Evolutionary conservation across 2,113 vertebrate genomes (phyloP).

Genomic region (Grammomys dolichurus): DNA sequence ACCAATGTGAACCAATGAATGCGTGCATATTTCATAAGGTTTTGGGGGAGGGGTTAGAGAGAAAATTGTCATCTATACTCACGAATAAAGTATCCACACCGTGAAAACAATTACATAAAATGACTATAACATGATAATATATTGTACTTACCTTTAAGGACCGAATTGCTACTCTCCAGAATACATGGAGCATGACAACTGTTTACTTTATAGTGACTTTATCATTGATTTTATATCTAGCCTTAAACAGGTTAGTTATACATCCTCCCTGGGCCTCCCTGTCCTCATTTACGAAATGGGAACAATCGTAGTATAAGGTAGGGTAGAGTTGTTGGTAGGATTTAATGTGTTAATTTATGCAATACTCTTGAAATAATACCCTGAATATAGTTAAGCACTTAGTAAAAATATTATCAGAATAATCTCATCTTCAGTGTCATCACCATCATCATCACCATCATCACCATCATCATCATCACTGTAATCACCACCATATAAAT

Average conservation of each 20-base stretch:
- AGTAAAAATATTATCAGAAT: neutral
- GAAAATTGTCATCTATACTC: neutral
- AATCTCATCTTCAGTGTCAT: neutral
- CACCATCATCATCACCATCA: neutral
- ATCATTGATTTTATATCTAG: neutral
- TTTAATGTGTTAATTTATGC: neutral
- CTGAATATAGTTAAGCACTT: neutral
- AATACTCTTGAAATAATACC: neutral
- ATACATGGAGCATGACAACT: neutral
- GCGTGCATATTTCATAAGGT: neutral
- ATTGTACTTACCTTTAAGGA: neutral
- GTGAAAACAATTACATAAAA: neutral
- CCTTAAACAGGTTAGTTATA: neutral
- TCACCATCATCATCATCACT: neutral
- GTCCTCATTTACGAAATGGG: neutral
- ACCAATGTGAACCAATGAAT: neutral
- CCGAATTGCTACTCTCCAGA: neutral
- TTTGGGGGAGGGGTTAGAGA: neutral
- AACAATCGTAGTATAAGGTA: neutral
- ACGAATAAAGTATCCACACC: neutral
- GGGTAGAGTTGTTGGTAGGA: neutral
- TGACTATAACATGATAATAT: neutral
- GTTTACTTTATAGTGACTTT: neutral
- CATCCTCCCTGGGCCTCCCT: neutral
- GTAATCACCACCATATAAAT: neutral